Evolutionary conservation across 2,888 invertebrate genomes (phyloP), one percentile per base, ranked within the genome.

Genomic region (Agonopterix alstromeriana): DNA sequence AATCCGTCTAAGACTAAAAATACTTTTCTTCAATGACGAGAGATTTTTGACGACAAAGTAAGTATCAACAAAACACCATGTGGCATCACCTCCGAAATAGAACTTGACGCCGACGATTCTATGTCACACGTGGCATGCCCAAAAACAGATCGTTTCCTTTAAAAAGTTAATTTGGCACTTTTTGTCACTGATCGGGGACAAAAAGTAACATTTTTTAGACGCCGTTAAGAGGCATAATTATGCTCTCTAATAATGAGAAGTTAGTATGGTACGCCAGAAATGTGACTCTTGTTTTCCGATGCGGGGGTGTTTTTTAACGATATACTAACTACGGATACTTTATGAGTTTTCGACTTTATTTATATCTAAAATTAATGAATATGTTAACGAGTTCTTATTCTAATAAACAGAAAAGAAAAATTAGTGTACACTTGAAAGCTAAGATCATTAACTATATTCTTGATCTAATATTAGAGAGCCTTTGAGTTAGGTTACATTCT

Each of bases 101-200:
- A 82, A 72, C 58, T 65, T 69, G 73, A 73, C 72, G 67, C 71
- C 70, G 69, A 69, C 70, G 59, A 64, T 53, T 56, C 65, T 61
- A 67, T 73, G 76, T 82, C 84, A 85, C 87, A 88, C 86, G 84
- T 87, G 87, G 84, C 80, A 72, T 66, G 61, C 69, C 75, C 72
- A 74, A 82, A 84, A 86, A 87, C 86, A 82, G 83, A 87, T 86
- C 77, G 84, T 83, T 87, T 87, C 87, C 87, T 87, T 81, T 86
- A 86, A 87, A 81, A 87, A 85, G 84, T 84, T 86, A 86, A 88
- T 87, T 85, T 85, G 80, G 71, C 78, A 67, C 73, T 87, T 87
- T 87, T 86, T 87, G 74, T 82, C 53, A 51, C 52, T 53, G 62
- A 63, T 48, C 57, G 64, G 66, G 58, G 65, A 82, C 77, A 85